Evolutionary conservation across 2,797 vertebrate species (phyloP).

Genomic region (Intellagama lesueurii): DNA sequence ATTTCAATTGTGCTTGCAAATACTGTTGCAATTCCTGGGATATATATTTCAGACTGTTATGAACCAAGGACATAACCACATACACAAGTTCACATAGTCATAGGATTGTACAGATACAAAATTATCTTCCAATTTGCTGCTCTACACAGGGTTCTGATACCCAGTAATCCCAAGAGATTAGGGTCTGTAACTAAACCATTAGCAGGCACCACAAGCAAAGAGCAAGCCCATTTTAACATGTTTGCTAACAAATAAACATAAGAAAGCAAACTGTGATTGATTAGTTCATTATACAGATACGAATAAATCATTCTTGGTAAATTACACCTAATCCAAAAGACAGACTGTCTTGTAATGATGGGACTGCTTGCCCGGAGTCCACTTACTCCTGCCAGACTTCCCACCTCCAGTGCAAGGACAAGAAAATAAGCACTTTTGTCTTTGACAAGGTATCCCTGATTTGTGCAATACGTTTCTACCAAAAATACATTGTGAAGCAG

Average conservation of each 20-base stretch:
- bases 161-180: background rate
- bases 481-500: background rate
- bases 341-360: no score
- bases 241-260: background rate
- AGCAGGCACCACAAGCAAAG: background rate
- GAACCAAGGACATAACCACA: background rate
- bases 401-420: no score
- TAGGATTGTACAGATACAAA: background rate
- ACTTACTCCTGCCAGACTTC: no score
- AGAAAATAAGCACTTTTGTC: no score
- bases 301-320: no score
- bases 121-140: background rate
- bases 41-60: background rate
- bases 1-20: background rate
- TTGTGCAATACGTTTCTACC: no score
- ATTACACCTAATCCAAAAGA: no score
- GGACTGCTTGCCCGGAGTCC: no score
- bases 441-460: no score
- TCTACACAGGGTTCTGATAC: background rate
- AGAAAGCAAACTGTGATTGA: background rate
- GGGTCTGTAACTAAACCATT: background rate
- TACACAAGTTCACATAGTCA: background rate
- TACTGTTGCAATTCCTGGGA: slow-evolving; percentile 4
- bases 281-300: background rate
- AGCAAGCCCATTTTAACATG: background rate